Conservation (phyloP, 2,113 vertebrate species). For the Coptodon rendalli region DNA sequence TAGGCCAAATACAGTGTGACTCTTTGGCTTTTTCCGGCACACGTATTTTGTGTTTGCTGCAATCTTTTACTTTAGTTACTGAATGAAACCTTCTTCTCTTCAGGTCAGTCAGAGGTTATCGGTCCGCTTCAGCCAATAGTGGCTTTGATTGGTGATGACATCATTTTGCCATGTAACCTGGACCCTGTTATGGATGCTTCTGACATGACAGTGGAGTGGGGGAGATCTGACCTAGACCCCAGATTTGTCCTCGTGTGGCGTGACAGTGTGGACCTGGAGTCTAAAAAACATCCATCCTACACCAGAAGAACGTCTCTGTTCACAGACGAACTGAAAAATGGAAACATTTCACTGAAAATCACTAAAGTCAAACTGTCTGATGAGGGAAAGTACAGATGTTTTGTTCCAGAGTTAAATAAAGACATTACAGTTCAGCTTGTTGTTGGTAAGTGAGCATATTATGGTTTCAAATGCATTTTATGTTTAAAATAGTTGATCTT, state of each 20-base stretch:
- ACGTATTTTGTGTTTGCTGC: not conserved
- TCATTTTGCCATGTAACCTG: not conserved
- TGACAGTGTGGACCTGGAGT: fast-evolving
- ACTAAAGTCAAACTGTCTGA: not conserved
- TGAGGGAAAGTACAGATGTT: fast-evolving
- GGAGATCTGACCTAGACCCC: not conserved
- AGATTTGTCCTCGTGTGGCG: not conserved
- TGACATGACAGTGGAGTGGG: not conserved
- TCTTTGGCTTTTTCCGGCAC: too few relatives aligned
- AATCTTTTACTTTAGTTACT: not conserved
- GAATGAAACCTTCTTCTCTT: fast-evolving
- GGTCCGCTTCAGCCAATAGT: fast-evolving
- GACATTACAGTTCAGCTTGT: not conserved
- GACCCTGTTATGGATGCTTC: not conserved
- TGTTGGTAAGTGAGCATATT: not conserved
- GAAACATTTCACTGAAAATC: not conserved
- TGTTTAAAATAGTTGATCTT: not conserved
- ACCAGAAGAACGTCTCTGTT: fast-evolving
- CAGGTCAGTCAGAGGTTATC: not conserved
- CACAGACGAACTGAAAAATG: not conserved
- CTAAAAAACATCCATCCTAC: not conserved
- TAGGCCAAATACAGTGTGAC: too few relatives aligned
- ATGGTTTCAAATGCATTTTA: fast-evolving
- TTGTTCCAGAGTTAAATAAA: not conserved
- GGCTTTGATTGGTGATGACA: fast-evolving